These are phyloP conservation scores for Xestia c-nigrum DNA, from an alignment of 2,888 invertebrate genomes.

Conservation along the genomic window DNA sequence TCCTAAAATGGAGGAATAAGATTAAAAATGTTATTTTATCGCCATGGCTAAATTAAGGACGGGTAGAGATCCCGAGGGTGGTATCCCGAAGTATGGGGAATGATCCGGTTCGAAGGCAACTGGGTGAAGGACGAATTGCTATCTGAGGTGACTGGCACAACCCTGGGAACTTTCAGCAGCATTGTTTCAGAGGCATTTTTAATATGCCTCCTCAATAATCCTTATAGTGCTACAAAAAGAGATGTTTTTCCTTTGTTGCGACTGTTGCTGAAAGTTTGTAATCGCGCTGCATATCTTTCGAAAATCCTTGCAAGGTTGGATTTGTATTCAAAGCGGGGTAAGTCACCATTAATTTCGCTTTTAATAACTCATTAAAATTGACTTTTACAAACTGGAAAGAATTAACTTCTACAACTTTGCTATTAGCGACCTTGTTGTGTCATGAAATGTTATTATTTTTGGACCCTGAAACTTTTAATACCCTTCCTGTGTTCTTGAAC, in stretches of 20 bases:
- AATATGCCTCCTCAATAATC: slow-evolving; percentile 34
- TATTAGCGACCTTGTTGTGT: slow-evolving; percentile 37
- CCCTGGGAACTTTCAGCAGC: slow-evolving; percentile 62
- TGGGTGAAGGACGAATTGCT: slow-evolving; percentile 66
- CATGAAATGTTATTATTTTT: slow-evolving; percentile 51
- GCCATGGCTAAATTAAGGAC: slow-evolving; percentile 59
- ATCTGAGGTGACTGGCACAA: slow-evolving; percentile 62
- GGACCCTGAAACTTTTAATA: slow-evolving; percentile 22
- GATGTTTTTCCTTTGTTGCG: slow-evolving; percentile 14
- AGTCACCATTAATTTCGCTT: slow-evolving; percentile 59
- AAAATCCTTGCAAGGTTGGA: slow-evolving; percentile 63
- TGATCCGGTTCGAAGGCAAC: slow-evolving; percentile 52
- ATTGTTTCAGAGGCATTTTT: slow-evolving; percentile 58
- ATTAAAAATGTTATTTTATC: slow-evolving; percentile 63
- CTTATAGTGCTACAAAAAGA: slow-evolving; percentile 7
- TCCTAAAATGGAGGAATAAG: slow-evolving; percentile 54
- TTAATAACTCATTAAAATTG: slow-evolving; percentile 60
- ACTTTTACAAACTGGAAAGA: slow-evolving; percentile 38
- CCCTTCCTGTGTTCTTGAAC: slow-evolving; percentile 33
- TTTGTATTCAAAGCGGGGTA: slow-evolving; percentile 55
- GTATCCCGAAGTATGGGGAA: slow-evolving; percentile 50
- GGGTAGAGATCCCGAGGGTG: slow-evolving; percentile 57
- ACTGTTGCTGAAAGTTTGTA: slow-evolving; percentile 19
- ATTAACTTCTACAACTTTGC: slow-evolving; percentile 48
- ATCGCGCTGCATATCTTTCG: slow-evolving; percentile 61